Evolutionary conservation across 2,888 invertebrate species (phyloP).

Genomic region (Pantelozetes paolii): DNA sequence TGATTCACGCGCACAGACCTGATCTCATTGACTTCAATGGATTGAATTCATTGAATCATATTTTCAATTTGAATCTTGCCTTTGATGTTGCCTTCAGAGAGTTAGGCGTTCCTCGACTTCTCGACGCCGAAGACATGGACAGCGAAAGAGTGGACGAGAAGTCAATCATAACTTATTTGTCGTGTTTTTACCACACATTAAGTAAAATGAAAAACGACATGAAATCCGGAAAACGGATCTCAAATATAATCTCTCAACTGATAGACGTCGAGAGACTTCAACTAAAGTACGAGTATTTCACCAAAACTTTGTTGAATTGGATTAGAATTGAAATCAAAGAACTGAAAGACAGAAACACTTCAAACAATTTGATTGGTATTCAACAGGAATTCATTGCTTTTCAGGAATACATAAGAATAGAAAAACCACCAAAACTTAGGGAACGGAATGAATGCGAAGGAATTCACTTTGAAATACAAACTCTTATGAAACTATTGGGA

Average conservation of each 20-base stretch:
- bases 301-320: slow-evolving; percentile 85
- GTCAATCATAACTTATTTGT: slow-evolving; percentile 97
- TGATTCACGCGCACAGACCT: slow-evolving; percentile 95
- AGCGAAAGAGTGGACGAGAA: slow-evolving; percentile 92
- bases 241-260: slow-evolving; percentile 93
- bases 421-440: slow-evolving; percentile 97
- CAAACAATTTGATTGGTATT: slow-evolving; percentile 88
- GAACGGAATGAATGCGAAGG: slow-evolving; percentile 97
- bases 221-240: background rate
- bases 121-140: slow-evolving; percentile 97
- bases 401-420: slow-evolving; percentile 85
- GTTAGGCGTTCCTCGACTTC: slow-evolving; percentile 82
- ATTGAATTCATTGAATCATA: slow-evolving; percentile 53
- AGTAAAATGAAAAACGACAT: slow-evolving; percentile 77
- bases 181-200: slow-evolving; percentile 98
- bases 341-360: slow-evolving; percentile 78
- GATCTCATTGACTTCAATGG: slow-evolving; percentile 85
- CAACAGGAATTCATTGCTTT: slow-evolving; percentile 70
- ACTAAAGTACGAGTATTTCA: slow-evolving; percentile 76
- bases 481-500: slow-evolving; percentile 86
- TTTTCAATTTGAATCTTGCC: slow-evolving; percentile 84
- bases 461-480: slow-evolving; percentile 92
- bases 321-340: slow-evolving; percentile 77
- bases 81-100: slow-evolving; percentile 90
- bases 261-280: slow-evolving; percentile 92